Evolutionary conservation across 2,797 vertebrate species (phyloP).

Genomic region (Petrocephalus schoutedeni): DNA sequence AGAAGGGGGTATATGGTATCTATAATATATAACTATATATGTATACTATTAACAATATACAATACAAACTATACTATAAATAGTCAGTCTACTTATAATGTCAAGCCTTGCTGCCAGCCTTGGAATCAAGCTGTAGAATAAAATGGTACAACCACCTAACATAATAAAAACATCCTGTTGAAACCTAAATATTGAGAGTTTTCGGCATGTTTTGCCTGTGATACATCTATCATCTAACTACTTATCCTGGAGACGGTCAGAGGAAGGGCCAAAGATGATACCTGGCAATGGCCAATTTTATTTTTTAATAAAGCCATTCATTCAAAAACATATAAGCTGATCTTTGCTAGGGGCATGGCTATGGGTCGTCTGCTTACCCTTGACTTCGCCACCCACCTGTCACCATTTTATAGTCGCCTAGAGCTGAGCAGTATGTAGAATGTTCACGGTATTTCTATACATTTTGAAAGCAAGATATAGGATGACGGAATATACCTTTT

Average conservation of each 20-base stretch:
- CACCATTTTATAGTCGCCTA: not conserved
- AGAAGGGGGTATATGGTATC: too few species aligned
- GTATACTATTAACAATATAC: too few species aligned
- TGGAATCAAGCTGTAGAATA: not conserved
- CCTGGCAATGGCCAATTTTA: not conserved
- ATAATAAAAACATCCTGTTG: not conserved
- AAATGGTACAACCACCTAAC: not conserved
- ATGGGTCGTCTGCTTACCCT: not conserved
- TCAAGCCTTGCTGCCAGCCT: not conserved
- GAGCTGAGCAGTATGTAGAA: not conserved
- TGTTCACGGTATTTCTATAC: not conserved
- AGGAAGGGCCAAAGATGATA: not conserved
- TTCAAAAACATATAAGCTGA: not conserved
- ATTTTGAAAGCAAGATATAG: not conserved
- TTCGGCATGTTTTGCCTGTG: not conserved
- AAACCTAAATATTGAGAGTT: not conserved
- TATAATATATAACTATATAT: too few species aligned
- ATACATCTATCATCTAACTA: not conserved
- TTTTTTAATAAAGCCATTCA: not conserved
- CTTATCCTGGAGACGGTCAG: not conserved
- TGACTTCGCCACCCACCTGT: not conserved
- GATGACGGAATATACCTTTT: not conserved
- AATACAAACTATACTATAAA: not conserved
- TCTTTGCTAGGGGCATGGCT: not conserved
- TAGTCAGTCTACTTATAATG: not conserved